Evolutionary conservation across 2,797 vertebrate genomes (phyloP), one percentile per base, ranked within the genome.

Genomic region (Vespertilio murinus): DNA sequence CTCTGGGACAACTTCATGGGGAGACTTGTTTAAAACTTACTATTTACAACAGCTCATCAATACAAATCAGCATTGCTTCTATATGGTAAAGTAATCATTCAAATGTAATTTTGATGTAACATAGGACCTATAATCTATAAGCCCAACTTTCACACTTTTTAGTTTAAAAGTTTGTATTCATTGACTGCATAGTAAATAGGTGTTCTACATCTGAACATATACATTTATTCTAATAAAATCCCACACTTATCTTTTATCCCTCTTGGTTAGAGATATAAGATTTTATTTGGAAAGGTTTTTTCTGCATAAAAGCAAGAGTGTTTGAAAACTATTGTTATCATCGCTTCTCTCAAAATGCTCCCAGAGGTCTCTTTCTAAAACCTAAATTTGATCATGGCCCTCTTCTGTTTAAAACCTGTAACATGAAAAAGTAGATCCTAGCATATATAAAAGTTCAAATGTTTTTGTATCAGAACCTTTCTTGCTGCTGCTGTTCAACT

Each of bases 171-270:
- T 9, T 33, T 94, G 25, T 93, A 89, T 89, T 91, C 47, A 77
- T 28, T 94, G 33, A 65, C 67, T 8, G 79, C 42, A 91, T 16
- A 85, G 9, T 89, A 94, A 74, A 82, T 59, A 81, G 83, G 54
- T 70, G 52, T 38, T 90, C 54, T 77, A 65, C 6, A 49, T 17
- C 86, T 95, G 52, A 93, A 79, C 23, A 88, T 20, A 89, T 49
- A 87, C 13, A 91, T 94, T 91, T 78, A 87, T 88, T 71, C 71
- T 64, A 94, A 91, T 20, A 78, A 91, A 95, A 65, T 52, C 18
- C 80, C 35, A 61, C 30, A 59, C 75, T 91, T 74, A n/a, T 49
- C 69, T 69, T 93, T 90, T 88, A 40, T 52, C 49, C 89, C 30
- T 45, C 25, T 59, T 30, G 13, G 30, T 86, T 95, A 86, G 61